Percentiles rank a stretch among this genome's conserved stretches.
phyloP scores from a whole-genome alignment of 2,888 invertebrate species.

The Drosophila histrio region DNA sequence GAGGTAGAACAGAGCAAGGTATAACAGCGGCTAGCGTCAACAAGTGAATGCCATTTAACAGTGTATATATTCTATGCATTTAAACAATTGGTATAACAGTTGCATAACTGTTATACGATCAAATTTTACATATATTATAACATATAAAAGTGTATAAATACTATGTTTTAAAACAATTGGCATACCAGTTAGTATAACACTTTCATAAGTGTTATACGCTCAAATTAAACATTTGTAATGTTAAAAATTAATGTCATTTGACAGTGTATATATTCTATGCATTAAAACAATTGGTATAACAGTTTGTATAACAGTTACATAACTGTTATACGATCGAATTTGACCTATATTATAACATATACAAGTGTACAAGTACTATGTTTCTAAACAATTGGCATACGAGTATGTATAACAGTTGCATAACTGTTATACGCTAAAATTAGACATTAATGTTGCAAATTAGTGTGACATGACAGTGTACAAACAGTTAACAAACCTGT shows the following conservation, averaged over 20 bases:
- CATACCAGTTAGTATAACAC: conserved; percentile 7
- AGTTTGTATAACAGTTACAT: not conserved
- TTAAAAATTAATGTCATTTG: not conserved
- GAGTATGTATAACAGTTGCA: conserved; percentile 12
- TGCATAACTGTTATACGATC: not conserved
- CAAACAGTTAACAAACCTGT: not conserved
- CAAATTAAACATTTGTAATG: no score
- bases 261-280: not conserved
- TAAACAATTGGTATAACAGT: conserved; percentile 10
- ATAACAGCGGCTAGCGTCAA: conserved; percentile 30
- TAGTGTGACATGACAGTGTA: no score
- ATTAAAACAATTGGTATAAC: not conserved
- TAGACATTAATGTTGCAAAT: no score
- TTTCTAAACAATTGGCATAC: no score
- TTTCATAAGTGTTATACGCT: conserved; percentile 7
- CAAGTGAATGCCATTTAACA: not conserved
- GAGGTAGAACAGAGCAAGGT: conserved; percentile 84
- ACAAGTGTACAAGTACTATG: not conserved
- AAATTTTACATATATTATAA: not conserved
- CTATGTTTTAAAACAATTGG: no score
- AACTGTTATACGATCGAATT: not conserved
- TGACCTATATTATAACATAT: not conserved
- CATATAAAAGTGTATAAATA: not conserved
- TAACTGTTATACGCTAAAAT: not conserved
- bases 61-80: not conserved